Conservation (phyloP, 2,888 invertebrate species). For the Brachypalpus laphriformis region DNA sequence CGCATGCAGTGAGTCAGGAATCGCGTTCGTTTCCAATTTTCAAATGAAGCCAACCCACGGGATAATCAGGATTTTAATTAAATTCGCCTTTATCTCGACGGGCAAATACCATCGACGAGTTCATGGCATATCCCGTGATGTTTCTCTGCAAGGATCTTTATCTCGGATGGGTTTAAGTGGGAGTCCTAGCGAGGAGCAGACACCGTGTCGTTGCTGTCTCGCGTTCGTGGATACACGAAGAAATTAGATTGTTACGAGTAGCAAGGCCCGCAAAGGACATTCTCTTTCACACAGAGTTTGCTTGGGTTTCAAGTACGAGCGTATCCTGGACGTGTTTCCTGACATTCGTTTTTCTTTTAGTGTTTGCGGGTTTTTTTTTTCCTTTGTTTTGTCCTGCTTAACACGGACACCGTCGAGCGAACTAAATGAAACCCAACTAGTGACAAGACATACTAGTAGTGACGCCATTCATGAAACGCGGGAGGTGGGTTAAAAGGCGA, state of each 20-base stretch:
- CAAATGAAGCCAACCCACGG: slow-evolving; percentile 47
- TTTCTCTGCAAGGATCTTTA: slow-evolving; percentile 34
- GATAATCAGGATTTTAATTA: slow-evolving; percentile 72
- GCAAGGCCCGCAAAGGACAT: slow-evolving; percentile 55
- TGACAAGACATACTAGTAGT: slow-evolving; percentile 55
- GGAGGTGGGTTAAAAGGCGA: slow-evolving; percentile 55
- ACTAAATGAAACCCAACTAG: slow-evolving; percentile 61
- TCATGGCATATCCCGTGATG: slow-evolving; percentile 53
- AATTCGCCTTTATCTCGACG: slow-evolving; percentile 63
- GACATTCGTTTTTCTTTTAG: slow-evolving; percentile 20
- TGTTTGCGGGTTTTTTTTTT: slow-evolving; percentile 1
- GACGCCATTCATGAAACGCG: slow-evolving; percentile 41
- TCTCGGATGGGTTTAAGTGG: slow-evolving; percentile 8
- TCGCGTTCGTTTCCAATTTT: slow-evolving; percentile 47
- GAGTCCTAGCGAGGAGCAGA: slow-evolving; percentile 5
- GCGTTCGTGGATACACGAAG: slow-evolving; percentile 58
- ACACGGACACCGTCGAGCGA: slow-evolving; percentile 42
- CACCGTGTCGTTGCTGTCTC: slow-evolving; percentile 29
- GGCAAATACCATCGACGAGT: slow-evolving; percentile 18
- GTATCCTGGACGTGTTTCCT: slow-evolving; percentile 60
- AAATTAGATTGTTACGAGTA: slow-evolving; percentile 72
- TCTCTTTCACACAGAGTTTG: slow-evolving; percentile 28
- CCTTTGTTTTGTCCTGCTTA: slow-evolving; percentile 22
- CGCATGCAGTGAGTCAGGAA: not conserved
- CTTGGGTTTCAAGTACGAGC: slow-evolving; percentile 31